phyloP scores from a whole-genome alignment of 2,113 vertebrate genomes.

The Narcine bancroftii region DNA sequence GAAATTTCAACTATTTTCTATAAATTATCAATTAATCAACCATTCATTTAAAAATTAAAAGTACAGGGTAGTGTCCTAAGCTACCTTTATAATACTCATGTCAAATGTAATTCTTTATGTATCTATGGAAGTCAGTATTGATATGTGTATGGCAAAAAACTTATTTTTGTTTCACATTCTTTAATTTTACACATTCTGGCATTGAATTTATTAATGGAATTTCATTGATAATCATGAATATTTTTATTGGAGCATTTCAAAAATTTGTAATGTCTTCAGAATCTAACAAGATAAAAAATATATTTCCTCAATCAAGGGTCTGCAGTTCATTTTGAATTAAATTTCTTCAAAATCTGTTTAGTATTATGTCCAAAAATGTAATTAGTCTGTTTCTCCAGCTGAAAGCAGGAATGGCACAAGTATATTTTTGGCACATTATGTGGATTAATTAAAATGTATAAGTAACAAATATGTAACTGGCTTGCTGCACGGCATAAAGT shows the following conservation, averaged over 20 bases:
- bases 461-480: not conserved
- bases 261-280: not conserved
- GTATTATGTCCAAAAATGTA: not conserved
- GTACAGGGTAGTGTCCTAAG: not conserved
- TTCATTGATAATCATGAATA: not conserved
- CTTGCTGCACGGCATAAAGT: not conserved
- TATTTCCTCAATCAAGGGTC: conserved; percentile 36
- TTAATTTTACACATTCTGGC: conserved; percentile 22
- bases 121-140: not conserved
- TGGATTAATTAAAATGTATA: not conserved
- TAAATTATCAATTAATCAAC: not conserved
- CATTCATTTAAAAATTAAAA: not conserved
- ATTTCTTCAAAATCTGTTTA: not conserved
- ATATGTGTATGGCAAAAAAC: not conserved
- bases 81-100: conserved; percentile 2
- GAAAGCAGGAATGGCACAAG: not conserved
- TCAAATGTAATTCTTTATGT: conserved; percentile 12
- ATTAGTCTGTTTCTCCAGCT: not conserved
- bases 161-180: not conserved
- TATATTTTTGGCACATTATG: not conserved
- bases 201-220: not conserved
- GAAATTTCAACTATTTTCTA: not conserved
- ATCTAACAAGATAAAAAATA: conserved; percentile 5
- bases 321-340: not conserved
- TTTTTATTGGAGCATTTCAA: not conserved